These are phyloP conservation scores for Rhodeus uyekii DNA, from an alignment of 2,797 vertebrate genomes.

Conservation along the genomic window DNA sequence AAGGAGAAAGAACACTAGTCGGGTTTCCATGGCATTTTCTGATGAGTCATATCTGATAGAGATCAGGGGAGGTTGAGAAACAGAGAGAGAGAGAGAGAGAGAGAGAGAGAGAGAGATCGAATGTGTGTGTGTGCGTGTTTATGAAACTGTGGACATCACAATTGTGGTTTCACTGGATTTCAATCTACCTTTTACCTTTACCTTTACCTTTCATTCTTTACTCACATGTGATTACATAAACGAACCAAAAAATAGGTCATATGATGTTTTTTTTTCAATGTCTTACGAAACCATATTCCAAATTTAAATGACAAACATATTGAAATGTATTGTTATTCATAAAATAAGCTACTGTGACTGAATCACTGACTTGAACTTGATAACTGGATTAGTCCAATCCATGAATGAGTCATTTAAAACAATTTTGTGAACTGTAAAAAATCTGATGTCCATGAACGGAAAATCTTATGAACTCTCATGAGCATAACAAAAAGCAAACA, in stretches of 20 bases:
- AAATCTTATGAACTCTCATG: not conserved
- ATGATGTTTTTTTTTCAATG: not conserved
- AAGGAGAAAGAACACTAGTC: slow-evolving; percentile 16
- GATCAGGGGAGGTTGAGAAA: not conserved
- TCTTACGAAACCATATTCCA: not conserved
- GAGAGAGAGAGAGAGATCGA: too few relatives aligned
- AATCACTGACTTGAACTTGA: not conserved
- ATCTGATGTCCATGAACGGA: not conserved
- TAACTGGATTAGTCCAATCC: not conserved
- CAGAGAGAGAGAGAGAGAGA: too few relatives aligned
- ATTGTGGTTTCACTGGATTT: not conserved
- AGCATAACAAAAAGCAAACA: not conserved
- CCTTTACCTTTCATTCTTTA: too few relatives aligned
- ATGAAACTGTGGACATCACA: slow-evolving; percentile 1
- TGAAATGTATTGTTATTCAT: not conserved
- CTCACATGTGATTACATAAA: not conserved
- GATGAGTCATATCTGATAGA: slow-evolving; percentile 45
- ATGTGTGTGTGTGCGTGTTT: not conserved
- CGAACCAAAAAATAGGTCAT: not conserved
- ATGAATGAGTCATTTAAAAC: not conserved
- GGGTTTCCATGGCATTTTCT: slow-evolving; percentile 39
- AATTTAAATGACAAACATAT: not conserved
- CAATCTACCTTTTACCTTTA: not conserved
- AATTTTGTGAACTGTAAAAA: not conserved
- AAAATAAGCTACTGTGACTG: not conserved